Percentiles rank a stretch among this genome's conserved stretches.
These are phyloP conservation scores for Hydrolagus colliei DNA, from an alignment of 2,797 vertebrate genomes.

Conservation along the genomic window DNA sequence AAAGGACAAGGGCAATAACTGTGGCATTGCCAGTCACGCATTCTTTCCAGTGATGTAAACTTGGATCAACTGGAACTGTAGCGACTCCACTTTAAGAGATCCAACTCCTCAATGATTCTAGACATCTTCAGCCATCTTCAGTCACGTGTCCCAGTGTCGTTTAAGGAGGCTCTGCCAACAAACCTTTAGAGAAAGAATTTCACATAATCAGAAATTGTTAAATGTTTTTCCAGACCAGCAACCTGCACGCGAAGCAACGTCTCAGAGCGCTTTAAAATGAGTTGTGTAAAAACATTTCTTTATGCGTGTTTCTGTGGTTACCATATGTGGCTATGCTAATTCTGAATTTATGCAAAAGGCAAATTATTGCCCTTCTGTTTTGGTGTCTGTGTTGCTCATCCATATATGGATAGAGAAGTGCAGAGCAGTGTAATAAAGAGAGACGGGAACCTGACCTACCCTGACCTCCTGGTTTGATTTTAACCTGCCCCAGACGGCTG, in stretches of 20 bases:
- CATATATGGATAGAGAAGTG: too few relatives aligned
- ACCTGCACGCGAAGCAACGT: too few relatives aligned
- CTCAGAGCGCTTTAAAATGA: not conserved
- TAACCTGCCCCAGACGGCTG: too few relatives aligned
- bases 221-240: not conserved
- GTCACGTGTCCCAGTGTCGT: not conserved
- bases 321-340: not conserved
- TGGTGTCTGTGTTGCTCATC: too few relatives aligned
- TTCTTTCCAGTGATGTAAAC: constrained; percentile 64
- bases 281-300: not conserved
- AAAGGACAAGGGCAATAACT: constrained; percentile 64
- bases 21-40: constrained; percentile 66
- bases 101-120: not conserved
- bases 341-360: not conserved
- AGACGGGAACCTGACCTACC: too few relatives aligned
- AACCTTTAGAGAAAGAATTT: not conserved
- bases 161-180: not conserved
- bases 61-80: not conserved
- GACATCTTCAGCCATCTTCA: not conserved
- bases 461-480: too few relatives aligned
- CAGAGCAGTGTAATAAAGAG: not conserved
- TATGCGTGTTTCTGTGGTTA: not conserved
- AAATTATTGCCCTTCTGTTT: too few relatives aligned
- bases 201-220: not conserved
- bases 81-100: not conserved